These are phyloP conservation scores for Solen grandis DNA, from an alignment of 1,140 invertebrate species.

Conservation along the genomic window DNA sequence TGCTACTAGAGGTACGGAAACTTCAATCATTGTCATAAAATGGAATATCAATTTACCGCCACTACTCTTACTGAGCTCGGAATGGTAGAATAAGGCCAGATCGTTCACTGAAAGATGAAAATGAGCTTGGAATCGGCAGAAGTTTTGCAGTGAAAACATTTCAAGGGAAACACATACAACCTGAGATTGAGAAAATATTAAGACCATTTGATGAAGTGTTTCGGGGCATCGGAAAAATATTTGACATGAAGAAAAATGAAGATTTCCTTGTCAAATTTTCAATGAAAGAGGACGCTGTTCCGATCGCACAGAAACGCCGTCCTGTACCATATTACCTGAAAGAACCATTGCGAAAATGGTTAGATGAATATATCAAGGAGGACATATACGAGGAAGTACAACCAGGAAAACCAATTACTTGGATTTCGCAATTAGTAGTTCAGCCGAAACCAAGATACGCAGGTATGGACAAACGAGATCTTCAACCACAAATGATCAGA, in stretches of 20 bases:
- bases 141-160: background rate
- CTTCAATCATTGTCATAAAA: background rate
- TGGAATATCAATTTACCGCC: background rate
- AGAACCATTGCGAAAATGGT: slow-evolving; percentile 1
- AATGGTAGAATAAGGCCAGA: background rate
- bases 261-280: slow-evolving; percentile 38
- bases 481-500: slow-evolving; percentile 53
- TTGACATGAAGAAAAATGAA: slow-evolving; percentile 3
- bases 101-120: background rate
- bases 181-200: background rate
- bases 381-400: slow-evolving; percentile 8
- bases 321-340: slow-evolving; percentile 28
- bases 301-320: slow-evolving; percentile 20
- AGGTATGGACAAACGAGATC: slow-evolving; percentile 7
- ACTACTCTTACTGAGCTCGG: background rate
- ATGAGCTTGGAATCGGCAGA: background rate
- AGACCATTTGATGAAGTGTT: background rate
- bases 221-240: slow-evolving; percentile 9
- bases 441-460: slow-evolving; percentile 40
- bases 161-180: background rate
- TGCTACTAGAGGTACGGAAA: background rate
- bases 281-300: background rate
- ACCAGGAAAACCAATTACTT: slow-evolving; percentile 26
- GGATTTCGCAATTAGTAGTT: slow-evolving; percentile 24
- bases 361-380: slow-evolving; percentile 25